Conservation (phyloP, 2,797 vertebrate species). For the Periparus ater region DNA sequence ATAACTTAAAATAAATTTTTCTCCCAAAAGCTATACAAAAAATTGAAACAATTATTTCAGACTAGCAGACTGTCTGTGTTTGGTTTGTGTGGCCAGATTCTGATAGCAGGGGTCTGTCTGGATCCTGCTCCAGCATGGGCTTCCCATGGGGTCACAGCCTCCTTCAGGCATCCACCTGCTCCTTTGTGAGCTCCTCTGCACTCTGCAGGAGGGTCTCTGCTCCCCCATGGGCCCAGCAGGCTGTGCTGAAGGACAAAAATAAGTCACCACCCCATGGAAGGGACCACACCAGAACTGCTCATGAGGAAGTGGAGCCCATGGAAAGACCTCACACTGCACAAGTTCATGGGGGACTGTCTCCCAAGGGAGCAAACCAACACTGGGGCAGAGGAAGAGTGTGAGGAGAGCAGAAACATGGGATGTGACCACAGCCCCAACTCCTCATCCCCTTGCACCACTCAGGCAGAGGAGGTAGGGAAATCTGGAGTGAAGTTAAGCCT, state of each 20-base stretch:
- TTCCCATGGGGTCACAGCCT: no score
- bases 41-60: not conserved
- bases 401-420: not conserved
- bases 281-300: not conserved
- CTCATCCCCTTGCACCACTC: not conserved
- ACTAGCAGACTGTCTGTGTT: not conserved
- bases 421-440: not conserved
- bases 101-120: not conserved
- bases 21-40: not conserved
- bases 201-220: no score
- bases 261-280: not conserved
- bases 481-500: not conserved
- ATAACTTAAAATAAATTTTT: not conserved
- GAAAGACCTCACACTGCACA: not conserved
- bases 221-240: not conserved
- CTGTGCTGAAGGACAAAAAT: not conserved
- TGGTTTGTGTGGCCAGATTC: not conserved
- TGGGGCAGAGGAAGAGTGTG: not conserved
- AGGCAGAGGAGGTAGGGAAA: not conserved
- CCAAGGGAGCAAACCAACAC: not conserved
- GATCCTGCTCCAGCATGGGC: no score
- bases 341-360: not conserved
- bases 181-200: no score
- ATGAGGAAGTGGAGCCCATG: not conserved
- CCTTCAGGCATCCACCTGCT: no score